Conservation (phyloP, 2,113 vertebrate species). For the Limnothrissa miodon region DNA sequence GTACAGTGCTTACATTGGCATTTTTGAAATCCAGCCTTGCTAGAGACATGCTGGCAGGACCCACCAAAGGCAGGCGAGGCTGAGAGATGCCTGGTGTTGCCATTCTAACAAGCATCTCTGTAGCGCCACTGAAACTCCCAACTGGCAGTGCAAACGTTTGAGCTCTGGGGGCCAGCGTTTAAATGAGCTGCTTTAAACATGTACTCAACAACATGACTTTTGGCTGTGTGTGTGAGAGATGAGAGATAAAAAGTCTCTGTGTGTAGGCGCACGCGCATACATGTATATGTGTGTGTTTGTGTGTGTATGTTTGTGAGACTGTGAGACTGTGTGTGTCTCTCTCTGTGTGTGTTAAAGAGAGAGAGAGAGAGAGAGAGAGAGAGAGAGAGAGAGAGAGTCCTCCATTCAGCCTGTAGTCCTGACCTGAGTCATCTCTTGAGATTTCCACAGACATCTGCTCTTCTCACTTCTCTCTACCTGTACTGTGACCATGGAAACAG, state of each 20-base stretch:
- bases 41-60: not conserved
- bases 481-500: slow-evolving; percentile 58
- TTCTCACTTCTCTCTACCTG: slow-evolving; percentile 34
- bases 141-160: not conserved
- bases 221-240: not conserved
- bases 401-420: slow-evolving; percentile 8
- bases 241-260: not conserved
- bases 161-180: not conserved
- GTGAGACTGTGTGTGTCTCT: not conserved
- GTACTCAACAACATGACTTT: not conserved
- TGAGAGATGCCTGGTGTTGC: not conserved
- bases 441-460: slow-evolving; percentile 45
- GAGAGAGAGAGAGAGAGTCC: slow-evolving; percentile 14
- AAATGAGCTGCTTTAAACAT: not conserved
- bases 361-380: not conserved
- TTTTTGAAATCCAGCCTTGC: not conserved
- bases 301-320: not conserved
- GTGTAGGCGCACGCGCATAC: not conserved
- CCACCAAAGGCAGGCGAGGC: not conserved
- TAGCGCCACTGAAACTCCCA: not conserved
- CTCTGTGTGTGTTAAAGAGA: not conserved
- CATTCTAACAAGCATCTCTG: not conserved
- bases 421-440: slow-evolving; percentile 36
- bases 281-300: not conserved
- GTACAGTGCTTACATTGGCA: not conserved